Evolutionary conservation across 2,888 invertebrate species (phyloP).

Genomic region (Eupeodes latifasciatus): DNA sequence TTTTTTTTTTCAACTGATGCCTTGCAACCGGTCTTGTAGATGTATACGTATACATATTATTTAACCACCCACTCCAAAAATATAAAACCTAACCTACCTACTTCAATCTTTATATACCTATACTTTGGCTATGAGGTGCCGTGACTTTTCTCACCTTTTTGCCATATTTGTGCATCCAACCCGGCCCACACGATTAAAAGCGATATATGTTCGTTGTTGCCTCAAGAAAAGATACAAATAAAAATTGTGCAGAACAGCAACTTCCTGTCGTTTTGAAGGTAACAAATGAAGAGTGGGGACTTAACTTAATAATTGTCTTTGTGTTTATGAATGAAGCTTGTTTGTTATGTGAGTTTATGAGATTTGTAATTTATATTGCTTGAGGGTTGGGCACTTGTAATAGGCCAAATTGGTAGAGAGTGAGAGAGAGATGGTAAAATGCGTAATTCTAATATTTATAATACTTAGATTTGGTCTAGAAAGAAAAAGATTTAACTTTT

Average conservation of each 20-base stretch:
- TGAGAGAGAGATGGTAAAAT: not conserved
- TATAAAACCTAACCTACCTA: constrained; percentile 30
- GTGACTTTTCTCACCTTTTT: constrained; percentile 65
- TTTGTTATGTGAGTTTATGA: constrained; percentile 36
- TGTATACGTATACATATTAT: not conserved
- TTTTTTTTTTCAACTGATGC: constrained; percentile 18
- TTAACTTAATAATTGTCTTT: constrained; percentile 25
- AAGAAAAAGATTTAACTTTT: no score
- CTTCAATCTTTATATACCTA: not conserved
- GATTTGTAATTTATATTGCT: constrained; percentile 28
- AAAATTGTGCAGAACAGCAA: constrained; percentile 54
- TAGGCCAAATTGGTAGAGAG: not conserved
- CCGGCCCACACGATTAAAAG: constrained; percentile 52
- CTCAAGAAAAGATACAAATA: constrained; percentile 5
- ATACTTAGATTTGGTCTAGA: no score
- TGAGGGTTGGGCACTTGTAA: constrained; percentile 6
- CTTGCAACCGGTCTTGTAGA: constrained; percentile 39
- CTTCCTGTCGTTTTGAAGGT: constrained; percentile 62
- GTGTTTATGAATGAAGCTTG: constrained; percentile 51
- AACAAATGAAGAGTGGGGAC: constrained; percentile 30
- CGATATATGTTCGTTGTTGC: constrained; percentile 20
- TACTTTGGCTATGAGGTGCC: constrained; percentile 39
- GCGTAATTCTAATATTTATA: not conserved
- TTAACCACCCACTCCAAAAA: constrained; percentile 48
- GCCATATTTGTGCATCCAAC: constrained; percentile 61